Base-by-base conservation (phyloP, 2,113 vertebrate genomes). In the Antigone vipio region DNA sequence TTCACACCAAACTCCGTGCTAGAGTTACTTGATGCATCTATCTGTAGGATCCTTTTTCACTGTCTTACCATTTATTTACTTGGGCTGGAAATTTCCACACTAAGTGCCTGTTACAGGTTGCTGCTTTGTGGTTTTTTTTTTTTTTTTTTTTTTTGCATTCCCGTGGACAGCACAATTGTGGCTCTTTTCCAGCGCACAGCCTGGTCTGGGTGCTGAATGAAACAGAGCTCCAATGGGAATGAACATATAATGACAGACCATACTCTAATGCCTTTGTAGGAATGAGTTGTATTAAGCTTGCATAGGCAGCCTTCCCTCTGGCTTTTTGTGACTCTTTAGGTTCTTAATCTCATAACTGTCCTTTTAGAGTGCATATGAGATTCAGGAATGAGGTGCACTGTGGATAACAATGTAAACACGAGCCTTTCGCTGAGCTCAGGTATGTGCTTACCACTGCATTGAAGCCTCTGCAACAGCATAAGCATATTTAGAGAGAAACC, bases 281-380 rank as follows among this genome's bases (percentile, higher is more conserved):
- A 96, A 80, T 50, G 38, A 92, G 22, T 58, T 74, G 13, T 5
- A 59, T 83, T 64, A 73, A 88, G 53, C 79, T 90, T 83, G 38
- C 71, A 59, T 19, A 80, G 92, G 30, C 47, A 85, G 67, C 63
- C 60, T 92, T 88, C 60, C 60, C 76, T 84, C 44, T 91, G 75
- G 71, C 76, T 76, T 86, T 92, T 86, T 69, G 63, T 80, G 84
- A 93, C 38, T 84, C 84, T 86, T 89, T 67, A 82, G 73, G 77
- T 89, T 32, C 47, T 91, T 93, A 89, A 87, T 93, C 84, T 81
- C 66, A 50, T 87, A 82, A 74, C 85, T 78, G 32, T 24, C 52
- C 47, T 89, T 95, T 92, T 23, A 71, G 69, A 71, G 38, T 78
- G 52, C 3, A 3, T 49, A 44, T 73, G 62, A 88, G 79, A 64